phyloP scores from a whole-genome alignment of 2,113 vertebrate genomes.

The Corythaixoides concolor region DNA sequence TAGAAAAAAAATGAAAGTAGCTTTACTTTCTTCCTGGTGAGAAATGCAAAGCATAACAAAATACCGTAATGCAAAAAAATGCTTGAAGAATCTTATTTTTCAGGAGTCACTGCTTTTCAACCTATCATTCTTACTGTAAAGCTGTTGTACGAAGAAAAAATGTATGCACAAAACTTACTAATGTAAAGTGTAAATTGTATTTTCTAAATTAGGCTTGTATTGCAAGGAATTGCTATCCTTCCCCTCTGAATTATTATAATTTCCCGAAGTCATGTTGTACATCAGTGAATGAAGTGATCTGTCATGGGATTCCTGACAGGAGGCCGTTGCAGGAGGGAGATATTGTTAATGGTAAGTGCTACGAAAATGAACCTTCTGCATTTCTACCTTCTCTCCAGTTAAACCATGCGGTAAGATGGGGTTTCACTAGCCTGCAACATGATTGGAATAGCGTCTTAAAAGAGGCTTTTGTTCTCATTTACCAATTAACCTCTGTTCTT shows the following conservation, averaged over 20 bases:
- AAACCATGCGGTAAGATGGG: neutral
- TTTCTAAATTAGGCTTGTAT: conserved; percentile 87
- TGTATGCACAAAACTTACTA: neutral
- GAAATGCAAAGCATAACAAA: neutral
- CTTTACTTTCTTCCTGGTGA: neutral
- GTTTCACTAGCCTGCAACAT: neutral
- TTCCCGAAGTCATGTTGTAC: conserved; percentile 99
- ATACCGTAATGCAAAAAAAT: neutral
- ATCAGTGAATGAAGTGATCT: conserved; percentile 98
- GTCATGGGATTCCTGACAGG: conserved; percentile 96
- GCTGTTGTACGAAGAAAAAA: no score
- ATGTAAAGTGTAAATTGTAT: neutral
- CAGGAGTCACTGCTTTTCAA: neutral
- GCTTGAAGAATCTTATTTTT: neutral
- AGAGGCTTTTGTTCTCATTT: neutral
- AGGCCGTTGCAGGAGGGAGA: conserved; percentile 92
- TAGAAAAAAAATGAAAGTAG: neutral
- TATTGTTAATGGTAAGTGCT: conserved; percentile 90
- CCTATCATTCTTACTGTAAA: neutral
- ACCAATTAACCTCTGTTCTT: neutral
- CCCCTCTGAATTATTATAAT: conserved; percentile 98
- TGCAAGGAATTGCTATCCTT: conserved; percentile 96
- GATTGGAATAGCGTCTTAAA: neutral
- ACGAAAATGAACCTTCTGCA: neutral
- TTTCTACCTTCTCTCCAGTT: neutral